Conservation (phyloP, 2,888 invertebrate genomes). For the Eristalis pertinax region DNA sequence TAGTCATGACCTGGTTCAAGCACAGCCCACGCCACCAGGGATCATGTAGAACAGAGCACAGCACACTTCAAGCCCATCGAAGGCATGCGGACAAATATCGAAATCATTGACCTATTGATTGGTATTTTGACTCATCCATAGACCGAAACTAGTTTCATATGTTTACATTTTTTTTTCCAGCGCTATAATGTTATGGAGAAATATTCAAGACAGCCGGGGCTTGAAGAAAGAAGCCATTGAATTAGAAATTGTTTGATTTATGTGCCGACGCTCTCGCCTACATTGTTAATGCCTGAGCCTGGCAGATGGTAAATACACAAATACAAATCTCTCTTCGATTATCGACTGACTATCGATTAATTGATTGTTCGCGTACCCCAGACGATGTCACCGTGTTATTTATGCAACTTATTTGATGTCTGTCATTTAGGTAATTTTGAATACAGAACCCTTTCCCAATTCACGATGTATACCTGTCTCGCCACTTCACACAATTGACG, state of each 20-base stretch:
- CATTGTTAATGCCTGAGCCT: neutral
- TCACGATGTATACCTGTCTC: neutral
- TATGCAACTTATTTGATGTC: neutral
- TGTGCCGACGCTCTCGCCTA: neutral
- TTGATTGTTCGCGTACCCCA: neutral
- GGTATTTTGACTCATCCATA: constrained; percentile 42
- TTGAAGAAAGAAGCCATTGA: neutral
- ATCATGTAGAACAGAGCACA: neutral
- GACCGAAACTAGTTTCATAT: constrained; percentile 54
- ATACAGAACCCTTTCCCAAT: neutral
- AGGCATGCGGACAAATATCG: constrained; percentile 45
- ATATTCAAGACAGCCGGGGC: neutral
- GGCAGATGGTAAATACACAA: neutral
- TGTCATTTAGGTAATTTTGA: neutral
- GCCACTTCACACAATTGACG: neutral
- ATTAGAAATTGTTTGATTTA: constrained; percentile 1
- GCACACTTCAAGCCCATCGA: constrained; percentile 7
- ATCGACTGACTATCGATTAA: neutral
- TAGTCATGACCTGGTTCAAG: neutral
- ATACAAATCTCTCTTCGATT: neutral
- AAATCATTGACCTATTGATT: constrained; percentile 64
- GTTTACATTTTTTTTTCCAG: constrained; percentile 32
- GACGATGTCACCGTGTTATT: neutral
- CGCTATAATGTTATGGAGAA: neutral
- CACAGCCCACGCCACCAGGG: neutral